Evolutionary conservation across 2,888 invertebrate genomes (phyloP).

Genomic region (Acanthosepion esculentum): DNA sequence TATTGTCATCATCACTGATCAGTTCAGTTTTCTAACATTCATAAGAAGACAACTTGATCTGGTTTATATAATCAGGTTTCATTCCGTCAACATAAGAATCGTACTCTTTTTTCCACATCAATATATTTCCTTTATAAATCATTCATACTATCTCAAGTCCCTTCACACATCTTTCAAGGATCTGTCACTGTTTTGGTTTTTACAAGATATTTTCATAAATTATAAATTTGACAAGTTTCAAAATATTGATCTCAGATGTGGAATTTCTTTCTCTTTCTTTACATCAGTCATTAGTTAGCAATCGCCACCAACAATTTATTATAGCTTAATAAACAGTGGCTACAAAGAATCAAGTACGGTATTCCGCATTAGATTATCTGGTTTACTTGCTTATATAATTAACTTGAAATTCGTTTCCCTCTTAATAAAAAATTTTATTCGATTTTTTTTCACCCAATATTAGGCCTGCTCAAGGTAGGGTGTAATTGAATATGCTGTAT

Average conservation of each 20-base stretch:
- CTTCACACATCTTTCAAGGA: constrained; percentile 15
- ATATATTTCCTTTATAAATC: not conserved
- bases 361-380: no score
- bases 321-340: not conserved
- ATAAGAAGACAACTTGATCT: not conserved
- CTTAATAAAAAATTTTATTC: no score
- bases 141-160: not conserved
- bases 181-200: not conserved
- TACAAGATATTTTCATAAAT: not conserved
- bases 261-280: not conserved
- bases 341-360: not conserved
- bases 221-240: constrained; percentile 33
- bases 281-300: not conserved
- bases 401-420: no score
- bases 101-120: not conserved
- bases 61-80: not conserved
- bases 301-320: not conserved
- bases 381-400: no score
- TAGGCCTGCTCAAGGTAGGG: no score
- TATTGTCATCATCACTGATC: not conserved
- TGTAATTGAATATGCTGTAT: no score
- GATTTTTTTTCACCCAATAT: no score
- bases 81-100: not conserved
- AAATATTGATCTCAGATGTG: not conserved
- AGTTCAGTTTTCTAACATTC: not conserved